Percentiles rank a stretch among this genome's conserved stretches.
phyloP scores from a whole-genome alignment of 2,113 vertebrate species.

The Dicrurus megarhynchus region DNA sequence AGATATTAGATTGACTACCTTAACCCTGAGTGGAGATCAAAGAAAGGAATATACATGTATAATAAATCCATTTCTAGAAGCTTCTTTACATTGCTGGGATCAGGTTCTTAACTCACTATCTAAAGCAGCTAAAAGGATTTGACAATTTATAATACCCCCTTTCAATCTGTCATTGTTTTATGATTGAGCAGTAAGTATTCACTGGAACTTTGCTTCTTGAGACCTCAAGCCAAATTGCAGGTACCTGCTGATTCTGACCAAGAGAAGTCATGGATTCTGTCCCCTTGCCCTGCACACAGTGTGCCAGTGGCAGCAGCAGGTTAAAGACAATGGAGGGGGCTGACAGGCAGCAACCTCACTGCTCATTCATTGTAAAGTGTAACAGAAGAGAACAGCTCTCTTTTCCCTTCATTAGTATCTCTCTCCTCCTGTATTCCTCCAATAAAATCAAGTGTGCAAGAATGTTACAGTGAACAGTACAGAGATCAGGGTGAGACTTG shows the following conservation, averaged over 20 bases:
- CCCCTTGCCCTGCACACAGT: not conserved
- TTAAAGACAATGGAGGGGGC: not conserved
- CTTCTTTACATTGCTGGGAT: not conserved
- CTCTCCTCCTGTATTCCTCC: not conserved
- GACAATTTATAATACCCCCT: not conserved
- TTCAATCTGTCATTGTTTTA: not conserved
- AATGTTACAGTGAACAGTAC: not conserved
- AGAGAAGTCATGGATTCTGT: not conserved
- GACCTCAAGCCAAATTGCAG: not conserved
- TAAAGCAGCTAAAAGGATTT: not conserved
- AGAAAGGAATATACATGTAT: not conserved
- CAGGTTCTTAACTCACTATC: not conserved
- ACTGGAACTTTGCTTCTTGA: not conserved
- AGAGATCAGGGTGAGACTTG: constrained; percentile 43
- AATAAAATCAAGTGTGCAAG: constrained; percentile 14
- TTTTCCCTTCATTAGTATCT: not conserved
- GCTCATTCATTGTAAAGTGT: not conserved
- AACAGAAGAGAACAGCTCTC: not conserved
- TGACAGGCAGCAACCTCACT: not conserved
- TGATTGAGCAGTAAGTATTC: not conserved
- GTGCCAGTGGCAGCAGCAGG: not conserved
- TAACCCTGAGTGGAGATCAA: not conserved
- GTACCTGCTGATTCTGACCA: not conserved
- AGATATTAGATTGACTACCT: not conserved
- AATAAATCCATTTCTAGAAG: not conserved